Base-by-base conservation (phyloP, 2,888 invertebrate species). In the Drosophila nr. perissopoda region DNA sequence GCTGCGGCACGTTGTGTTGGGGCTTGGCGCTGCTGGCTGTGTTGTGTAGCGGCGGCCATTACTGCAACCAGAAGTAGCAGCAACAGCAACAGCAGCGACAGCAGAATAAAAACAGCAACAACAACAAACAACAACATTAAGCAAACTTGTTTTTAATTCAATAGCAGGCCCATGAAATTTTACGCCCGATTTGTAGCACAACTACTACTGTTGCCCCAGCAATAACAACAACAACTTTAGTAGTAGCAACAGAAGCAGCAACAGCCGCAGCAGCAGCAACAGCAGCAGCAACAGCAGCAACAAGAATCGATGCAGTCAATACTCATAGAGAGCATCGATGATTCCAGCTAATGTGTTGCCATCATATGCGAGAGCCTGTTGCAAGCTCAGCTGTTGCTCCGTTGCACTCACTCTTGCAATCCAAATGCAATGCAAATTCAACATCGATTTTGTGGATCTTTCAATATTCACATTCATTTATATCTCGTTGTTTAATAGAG, bases 141-240 rank as follows among this genome's bases (percentile, higher is more conserved):
- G 74, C 62, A 89, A 85, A 87, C 89, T 77, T 69, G 89, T 88
- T 90, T 88, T 86, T 82, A 89, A 90, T 91, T 90, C 90, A 90
- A 90, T 90, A 91, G 85, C 90, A 89, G 90, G 90, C 90, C 90
- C 91, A 84, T 91, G 90, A 90, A 90, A 90, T 90, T 87, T 90
- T 89, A 90, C 91, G 89, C 83, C 86, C 89, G 90, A 91, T 91
- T 90, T 91, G 91, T 89, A 90, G 87, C 87, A 89, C 90, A 89
- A 90, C 89, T 79, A 90, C 83, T 84, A 88, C 87, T 85, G 89
- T 86, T 86, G 88, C 73, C 74, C 73, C 80, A 79, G 70, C 73
- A 42, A 67, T 66, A 71, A 68, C 75, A 72, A 48, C 49, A 66
- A 58, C 62, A 56, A 25, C 25, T 25, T 25, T 25, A 25, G 45